phyloP scores from a whole-genome alignment of 2,888 invertebrate species.

The Eledone cirrhosa region DNA sequence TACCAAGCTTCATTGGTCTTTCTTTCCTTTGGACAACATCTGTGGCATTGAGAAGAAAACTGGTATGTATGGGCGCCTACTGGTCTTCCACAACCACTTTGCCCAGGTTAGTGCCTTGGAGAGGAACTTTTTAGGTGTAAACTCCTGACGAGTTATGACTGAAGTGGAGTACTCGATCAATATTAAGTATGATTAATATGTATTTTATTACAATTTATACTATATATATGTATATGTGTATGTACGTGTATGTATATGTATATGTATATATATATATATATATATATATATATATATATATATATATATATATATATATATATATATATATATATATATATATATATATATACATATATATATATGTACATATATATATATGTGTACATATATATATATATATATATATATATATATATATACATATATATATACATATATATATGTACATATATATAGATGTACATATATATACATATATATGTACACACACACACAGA shows the following conservation, averaged over 20 bases:
- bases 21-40: background rate
- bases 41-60: too few relatives aligned
- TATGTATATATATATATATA: background rate
- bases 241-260: background rate
- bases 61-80: too few relatives aligned
- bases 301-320: background rate
- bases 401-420: conserved; percentile 2
- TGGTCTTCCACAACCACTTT: too few relatives aligned
- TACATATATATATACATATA: background rate
- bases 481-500: background rate
- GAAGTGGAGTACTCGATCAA: too few relatives aligned
- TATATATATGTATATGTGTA: background rate
- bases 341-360: background rate
- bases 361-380: background rate
- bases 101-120: too few relatives aligned
- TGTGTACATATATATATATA: background rate
- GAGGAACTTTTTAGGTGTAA: too few relatives aligned
- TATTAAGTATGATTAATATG: too few relatives aligned
- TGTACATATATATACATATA: background rate
- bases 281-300: background rate
- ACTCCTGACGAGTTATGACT: too few relatives aligned
- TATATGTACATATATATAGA: background rate
- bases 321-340: background rate
- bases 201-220: too few relatives aligned
- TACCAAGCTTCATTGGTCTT: background rate